These are phyloP conservation scores for Byasa hedistus DNA, from an alignment of 2,888 invertebrate species.

Conservation along the genomic window DNA sequence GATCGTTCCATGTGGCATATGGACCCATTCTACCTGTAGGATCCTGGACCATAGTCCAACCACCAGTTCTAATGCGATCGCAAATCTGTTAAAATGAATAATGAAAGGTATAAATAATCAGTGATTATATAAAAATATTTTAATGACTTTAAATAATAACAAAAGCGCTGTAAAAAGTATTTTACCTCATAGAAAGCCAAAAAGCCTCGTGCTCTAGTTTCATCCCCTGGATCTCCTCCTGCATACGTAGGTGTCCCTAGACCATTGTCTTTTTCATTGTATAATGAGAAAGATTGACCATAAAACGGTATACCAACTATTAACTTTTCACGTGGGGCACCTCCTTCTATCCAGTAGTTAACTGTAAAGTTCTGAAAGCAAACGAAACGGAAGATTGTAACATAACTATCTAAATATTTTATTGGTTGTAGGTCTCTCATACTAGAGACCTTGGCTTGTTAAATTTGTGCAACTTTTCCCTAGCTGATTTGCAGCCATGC, in stretches of 20 bases:
- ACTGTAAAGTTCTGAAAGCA: constrained; percentile 88
- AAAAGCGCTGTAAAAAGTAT: background rate
- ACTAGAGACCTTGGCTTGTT: too few relatives aligned
- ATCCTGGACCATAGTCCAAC: constrained; percentile 90
- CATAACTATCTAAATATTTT: background rate
- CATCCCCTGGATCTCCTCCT: constrained; percentile 93
- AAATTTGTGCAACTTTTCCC: too few relatives aligned
- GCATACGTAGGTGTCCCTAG: constrained; percentile 90
- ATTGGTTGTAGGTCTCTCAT: background rate
- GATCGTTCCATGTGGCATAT: constrained; percentile 89
- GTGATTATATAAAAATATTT: constrained; percentile 5
- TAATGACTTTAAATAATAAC: background rate
- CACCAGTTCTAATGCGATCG: constrained; percentile 85
- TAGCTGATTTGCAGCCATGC: background rate
- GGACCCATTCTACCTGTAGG: constrained; percentile 91
- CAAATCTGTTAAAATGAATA: constrained; percentile 83
- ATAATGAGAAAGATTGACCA: constrained; percentile 92
- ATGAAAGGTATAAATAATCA: constrained; percentile 5
- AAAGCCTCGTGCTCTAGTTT: constrained; percentile 92
- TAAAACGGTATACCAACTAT: constrained; percentile 94
- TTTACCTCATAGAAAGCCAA: constrained; percentile 91
- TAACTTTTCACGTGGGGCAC: constrained; percentile 88
- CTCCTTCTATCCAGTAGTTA: constrained; percentile 90
- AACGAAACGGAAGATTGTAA: background rate
- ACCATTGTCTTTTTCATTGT: constrained; percentile 82